Evolutionary conservation across 1,140 invertebrate species (phyloP).

Genomic region (Chrysomallon squamiferum): DNA sequence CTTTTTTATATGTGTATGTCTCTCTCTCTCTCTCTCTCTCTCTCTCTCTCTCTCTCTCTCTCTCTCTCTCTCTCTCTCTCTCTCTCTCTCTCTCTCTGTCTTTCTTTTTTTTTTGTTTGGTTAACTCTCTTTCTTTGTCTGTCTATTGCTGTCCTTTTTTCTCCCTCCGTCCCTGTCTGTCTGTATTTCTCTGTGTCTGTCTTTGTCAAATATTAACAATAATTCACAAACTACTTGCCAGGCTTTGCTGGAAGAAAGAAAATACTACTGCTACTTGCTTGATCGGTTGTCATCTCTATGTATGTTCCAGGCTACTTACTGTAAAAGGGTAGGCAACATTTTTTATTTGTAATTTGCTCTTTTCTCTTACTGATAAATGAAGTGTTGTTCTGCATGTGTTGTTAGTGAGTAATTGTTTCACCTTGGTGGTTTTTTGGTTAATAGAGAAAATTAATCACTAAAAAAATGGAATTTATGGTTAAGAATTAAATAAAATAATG

Average conservation of each 20-base stretch:
- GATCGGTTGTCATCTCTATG: constrained; percentile 89
- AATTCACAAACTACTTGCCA: constrained; percentile 64
- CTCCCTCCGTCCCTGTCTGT: background rate
- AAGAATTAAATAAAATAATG: too few species aligned
- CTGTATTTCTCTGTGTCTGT: background rate
- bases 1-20: background rate
- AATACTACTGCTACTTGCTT: constrained; percentile 90
- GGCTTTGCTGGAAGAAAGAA: constrained; percentile 92
- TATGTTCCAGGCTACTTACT: constrained; percentile 90
- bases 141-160: background rate
- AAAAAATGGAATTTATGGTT: too few species aligned
- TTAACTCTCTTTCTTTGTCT: background rate
- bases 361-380: too few species aligned
- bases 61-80: background rate
- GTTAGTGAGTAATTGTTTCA: background rate
- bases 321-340: constrained; percentile 63
- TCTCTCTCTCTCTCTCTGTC: background rate
- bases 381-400: background rate
- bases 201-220: too few species aligned
- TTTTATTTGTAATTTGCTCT: background rate
- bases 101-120: background rate
- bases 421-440: too few species aligned
- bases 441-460: too few species aligned
- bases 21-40: constrained; percentile 1
- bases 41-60: constrained; percentile 1